Conservation (phyloP, 2,113 vertebrate species). For the Corythornis cristatus region DNA sequence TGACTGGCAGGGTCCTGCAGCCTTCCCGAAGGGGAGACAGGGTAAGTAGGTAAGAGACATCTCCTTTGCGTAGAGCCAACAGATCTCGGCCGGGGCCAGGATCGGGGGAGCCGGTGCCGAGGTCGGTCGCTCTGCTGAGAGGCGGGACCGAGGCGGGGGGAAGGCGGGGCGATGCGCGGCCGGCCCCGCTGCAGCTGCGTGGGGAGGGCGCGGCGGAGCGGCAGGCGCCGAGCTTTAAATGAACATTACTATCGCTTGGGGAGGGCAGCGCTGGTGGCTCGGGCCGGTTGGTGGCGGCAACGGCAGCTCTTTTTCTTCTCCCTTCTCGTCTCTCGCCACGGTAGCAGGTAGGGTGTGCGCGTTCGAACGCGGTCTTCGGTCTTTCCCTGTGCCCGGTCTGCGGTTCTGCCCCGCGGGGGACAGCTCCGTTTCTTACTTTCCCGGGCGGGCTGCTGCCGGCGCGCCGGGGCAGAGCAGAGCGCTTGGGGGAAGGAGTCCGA, state of each 20-base stretch:
- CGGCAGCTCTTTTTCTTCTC: background rate
- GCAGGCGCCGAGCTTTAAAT: constrained; percentile 59
- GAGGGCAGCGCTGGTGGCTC: constrained; percentile 23
- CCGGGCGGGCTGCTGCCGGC: background rate
- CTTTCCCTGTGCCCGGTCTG: background rate
- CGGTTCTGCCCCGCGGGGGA: background rate
- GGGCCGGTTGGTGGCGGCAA: background rate
- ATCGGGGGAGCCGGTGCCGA: background rate
- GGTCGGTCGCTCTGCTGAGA: background rate
- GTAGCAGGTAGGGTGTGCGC: constrained; percentile 30
- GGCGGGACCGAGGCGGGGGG: background rate
- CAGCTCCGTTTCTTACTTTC: background rate
- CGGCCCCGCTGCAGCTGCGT: background rate
- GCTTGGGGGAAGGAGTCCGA: background rate
- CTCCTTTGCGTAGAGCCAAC: background rate
- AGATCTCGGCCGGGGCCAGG: accelerated
- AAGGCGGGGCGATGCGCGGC: background rate
- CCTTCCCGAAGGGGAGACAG: background rate
- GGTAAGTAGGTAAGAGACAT: accelerated
- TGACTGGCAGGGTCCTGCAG: accelerated
- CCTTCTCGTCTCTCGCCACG: background rate
- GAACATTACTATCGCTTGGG: constrained; percentile 26
- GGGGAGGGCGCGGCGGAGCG: constrained; percentile 20
- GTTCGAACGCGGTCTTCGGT: background rate
- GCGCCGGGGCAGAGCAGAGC: background rate